These are phyloP conservation scores for Nudaria mundana DNA, from an alignment of 2,888 invertebrate species.

Conservation along the genomic window DNA sequence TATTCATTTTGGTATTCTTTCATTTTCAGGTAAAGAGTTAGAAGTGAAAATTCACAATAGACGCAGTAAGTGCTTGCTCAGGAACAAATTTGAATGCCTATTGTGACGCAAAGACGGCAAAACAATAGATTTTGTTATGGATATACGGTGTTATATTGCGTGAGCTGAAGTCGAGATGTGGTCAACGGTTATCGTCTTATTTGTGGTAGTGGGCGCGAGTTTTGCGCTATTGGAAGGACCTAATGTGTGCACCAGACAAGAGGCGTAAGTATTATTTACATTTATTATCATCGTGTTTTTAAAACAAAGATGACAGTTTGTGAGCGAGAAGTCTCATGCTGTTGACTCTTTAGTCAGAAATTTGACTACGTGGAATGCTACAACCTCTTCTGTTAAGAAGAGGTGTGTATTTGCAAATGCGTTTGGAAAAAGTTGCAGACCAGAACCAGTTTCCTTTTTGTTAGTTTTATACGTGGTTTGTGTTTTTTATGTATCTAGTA, in stretches of 20 bases:
- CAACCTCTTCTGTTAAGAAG: too few relatives aligned
- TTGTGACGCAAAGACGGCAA: constrained; percentile 47
- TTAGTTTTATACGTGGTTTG: too few relatives aligned
- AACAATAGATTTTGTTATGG: constrained; percentile 71
- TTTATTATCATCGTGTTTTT: background rate
- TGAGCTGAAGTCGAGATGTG: constrained; percentile 57
- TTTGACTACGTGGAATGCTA: too few relatives aligned
- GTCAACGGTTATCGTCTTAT: constrained; percentile 46
- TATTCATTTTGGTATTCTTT: constrained; percentile 1
- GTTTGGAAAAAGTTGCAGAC: too few relatives aligned
- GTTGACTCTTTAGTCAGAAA: too few relatives aligned
- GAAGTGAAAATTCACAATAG: constrained; percentile 13
- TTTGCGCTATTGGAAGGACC: constrained; percentile 83
- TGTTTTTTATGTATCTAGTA: background rate
- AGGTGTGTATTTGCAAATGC: too few relatives aligned
- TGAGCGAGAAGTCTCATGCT: too few relatives aligned
- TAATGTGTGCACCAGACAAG: constrained; percentile 89
- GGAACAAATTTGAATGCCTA: constrained; percentile 42
- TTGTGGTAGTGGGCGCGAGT: constrained; percentile 45
- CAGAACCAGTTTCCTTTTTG: too few relatives aligned
- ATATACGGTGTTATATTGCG: constrained; percentile 42
- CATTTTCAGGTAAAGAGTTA: constrained; percentile 20
- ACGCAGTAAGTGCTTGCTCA: constrained; percentile 12
- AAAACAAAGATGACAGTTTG: too few relatives aligned
- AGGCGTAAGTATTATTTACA: constrained; percentile 36